A percentile compares a stretch with the other conserved stretches of the same genome.
These are phyloP conservation scores for Podiceps cristatus DNA, from an alignment of 2,113 vertebrate genomes.

Conservation along the genomic window DNA sequence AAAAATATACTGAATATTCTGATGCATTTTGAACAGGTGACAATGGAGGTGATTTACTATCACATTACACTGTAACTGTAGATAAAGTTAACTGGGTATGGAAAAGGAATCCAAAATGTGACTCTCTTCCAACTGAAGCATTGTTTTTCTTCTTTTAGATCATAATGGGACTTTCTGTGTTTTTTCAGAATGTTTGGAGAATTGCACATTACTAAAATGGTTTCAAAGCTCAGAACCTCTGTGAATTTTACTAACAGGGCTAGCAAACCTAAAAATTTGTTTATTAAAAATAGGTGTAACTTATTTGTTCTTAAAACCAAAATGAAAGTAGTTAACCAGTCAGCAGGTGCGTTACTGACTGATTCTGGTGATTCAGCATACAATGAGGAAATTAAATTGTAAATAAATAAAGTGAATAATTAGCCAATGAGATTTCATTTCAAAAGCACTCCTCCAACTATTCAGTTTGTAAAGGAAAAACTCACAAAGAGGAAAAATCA, in stretches of 20 bases:
- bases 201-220: neutral
- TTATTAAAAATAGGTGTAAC: neutral
- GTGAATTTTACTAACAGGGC: neutral
- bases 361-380: neutral
- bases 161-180: neutral
- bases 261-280: neutral
- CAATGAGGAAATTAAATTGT: neutral
- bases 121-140: neutral
- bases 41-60: neutral
- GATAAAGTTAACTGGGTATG: neutral
- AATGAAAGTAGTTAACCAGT: neutral
- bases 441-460: neutral
- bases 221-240: neutral
- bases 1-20: neutral
- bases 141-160: neutral
- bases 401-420: neutral
- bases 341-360: neutral
- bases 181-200: neutral
- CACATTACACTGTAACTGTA: neutral
- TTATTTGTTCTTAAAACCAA: neutral
- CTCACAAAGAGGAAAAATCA: neutral
- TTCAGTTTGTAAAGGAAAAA: neutral
- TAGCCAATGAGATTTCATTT: neutral
- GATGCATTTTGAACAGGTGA: neutral
- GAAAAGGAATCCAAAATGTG: conserved; percentile 12